These are phyloP conservation scores for Eupristina koningsbergeri DNA, from an alignment of 1,140 invertebrate species.

Conservation along the genomic window DNA sequence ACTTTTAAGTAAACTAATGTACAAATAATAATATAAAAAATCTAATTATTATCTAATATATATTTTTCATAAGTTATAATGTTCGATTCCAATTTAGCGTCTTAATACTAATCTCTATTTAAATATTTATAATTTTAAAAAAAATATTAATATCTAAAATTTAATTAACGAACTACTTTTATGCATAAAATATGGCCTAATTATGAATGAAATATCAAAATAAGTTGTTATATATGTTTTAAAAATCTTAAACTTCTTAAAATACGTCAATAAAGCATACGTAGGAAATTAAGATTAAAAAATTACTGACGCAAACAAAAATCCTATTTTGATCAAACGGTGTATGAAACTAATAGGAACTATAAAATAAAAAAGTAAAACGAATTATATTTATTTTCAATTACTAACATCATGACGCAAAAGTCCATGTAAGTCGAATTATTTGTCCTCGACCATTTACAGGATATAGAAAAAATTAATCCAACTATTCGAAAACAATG, in stretches of 20 bases:
- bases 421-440: conserved; percentile 19
- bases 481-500: background rate
- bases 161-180: too few species aligned
- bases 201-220: too few species aligned
- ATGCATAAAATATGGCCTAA: too few species aligned
- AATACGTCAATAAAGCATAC: background rate
- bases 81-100: too few species aligned
- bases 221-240: too few species aligned
- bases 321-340: background rate
- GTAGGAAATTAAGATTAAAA: background rate
- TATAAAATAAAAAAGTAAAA: conserved; percentile 1
- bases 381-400: background rate
- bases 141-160: too few species aligned
- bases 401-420: conserved; percentile 7
- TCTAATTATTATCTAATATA: too few species aligned
- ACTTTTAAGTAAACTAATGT: too few species aligned
- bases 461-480: conserved; percentile 1
- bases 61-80: too few species aligned
- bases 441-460: conserved; percentile 11
- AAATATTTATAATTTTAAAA: too few species aligned
- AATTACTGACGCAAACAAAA: background rate
- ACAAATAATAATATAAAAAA: too few species aligned
- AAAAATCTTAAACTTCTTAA: background rate
- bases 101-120: too few species aligned
- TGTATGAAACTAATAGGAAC: background rate